phyloP scores from a whole-genome alignment of 1,140 invertebrate genomes.

The Sminthurides bifidus region DNA sequence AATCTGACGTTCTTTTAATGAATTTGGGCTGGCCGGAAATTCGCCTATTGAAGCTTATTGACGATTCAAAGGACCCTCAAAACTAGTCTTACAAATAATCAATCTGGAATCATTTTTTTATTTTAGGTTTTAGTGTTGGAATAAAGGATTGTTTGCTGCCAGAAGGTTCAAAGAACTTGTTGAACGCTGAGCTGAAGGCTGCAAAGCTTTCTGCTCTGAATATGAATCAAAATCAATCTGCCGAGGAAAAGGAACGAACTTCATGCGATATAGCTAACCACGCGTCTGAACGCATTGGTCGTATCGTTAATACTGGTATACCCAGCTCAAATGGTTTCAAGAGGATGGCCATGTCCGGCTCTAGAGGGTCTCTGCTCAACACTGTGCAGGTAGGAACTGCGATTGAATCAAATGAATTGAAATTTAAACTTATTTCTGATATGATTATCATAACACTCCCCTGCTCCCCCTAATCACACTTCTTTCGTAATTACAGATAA shows the following conservation, averaged over 20 bases:
- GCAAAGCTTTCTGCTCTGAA: slow-evolving; percentile 97
- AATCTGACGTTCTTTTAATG: too few species aligned
- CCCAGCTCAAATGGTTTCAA: slow-evolving; percentile 99
- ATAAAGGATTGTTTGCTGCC: too few species aligned
- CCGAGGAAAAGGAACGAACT: slow-evolving; percentile 84
- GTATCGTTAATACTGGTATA: slow-evolving; percentile 94
- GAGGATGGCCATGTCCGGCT: slow-evolving; percentile 98
- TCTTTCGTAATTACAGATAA: slow-evolving; percentile 54
- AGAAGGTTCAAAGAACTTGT: too few species aligned
- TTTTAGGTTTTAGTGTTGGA: too few species aligned
- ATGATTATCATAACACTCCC: too few species aligned
- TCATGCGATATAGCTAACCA: slow-evolving; percentile 98
- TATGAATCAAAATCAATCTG: slow-evolving; percentile 76
- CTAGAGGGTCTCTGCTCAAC: slow-evolving; percentile 99
- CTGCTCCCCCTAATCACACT: too few species aligned
- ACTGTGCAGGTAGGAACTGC: slow-evolving; percentile 73
- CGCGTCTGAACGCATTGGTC: slow-evolving; percentile 98
- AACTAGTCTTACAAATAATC: too few species aligned
- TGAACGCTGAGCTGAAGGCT: slow-evolving; percentile 83
- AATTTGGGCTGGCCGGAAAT: too few species aligned
- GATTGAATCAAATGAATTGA: background rate
- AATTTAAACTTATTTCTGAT: background rate
- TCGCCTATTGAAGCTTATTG: too few species aligned
- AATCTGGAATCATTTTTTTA: too few species aligned
- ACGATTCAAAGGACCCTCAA: too few species aligned